phyloP scores from a whole-genome alignment of 2,113 vertebrate genomes.

The Platichthys flesus region DNA sequence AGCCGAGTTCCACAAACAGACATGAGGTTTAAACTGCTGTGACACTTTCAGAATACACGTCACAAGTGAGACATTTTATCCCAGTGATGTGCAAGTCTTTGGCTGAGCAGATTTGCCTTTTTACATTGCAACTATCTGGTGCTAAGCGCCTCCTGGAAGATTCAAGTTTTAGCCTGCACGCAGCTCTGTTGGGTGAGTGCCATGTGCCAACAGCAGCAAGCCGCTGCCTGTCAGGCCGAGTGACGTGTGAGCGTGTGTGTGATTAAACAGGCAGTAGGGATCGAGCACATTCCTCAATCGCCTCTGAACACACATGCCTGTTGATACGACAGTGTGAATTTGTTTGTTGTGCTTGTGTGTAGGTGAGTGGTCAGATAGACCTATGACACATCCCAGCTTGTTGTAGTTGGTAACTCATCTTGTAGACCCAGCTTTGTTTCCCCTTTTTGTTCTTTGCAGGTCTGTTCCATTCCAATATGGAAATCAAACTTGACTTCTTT shows the following conservation, averaged over 20 bases:
- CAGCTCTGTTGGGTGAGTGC: not conserved
- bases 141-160: not conserved
- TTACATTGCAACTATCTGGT: not conserved
- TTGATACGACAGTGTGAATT: slow-evolving; percentile 3
- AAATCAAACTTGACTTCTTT: too few relatives aligned
- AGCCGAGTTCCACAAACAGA: not conserved
- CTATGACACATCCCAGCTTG: slow-evolving; percentile 8
- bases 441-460: not conserved
- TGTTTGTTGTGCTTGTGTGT: slow-evolving; percentile 15
- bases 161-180: slow-evolving; percentile 12
- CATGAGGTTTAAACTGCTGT: not conserved
- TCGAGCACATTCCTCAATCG: slow-evolving; percentile 52
- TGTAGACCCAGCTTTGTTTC: not conserved
- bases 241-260: not conserved
- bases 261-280: slow-evolving; percentile 23
- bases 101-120: too few relatives aligned
- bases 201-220: slow-evolving; percentile 33
- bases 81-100: not conserved
- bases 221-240: slow-evolving; percentile 23
- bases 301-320: slow-evolving; percentile 26
- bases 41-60: not conserved
- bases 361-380: slow-evolving; percentile 7
- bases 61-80: not conserved
- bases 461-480: not conserved
- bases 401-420: not conserved